phyloP scores from a whole-genome alignment of 2,113 vertebrate genomes.

The Ctenomys sociabilis region DNA sequence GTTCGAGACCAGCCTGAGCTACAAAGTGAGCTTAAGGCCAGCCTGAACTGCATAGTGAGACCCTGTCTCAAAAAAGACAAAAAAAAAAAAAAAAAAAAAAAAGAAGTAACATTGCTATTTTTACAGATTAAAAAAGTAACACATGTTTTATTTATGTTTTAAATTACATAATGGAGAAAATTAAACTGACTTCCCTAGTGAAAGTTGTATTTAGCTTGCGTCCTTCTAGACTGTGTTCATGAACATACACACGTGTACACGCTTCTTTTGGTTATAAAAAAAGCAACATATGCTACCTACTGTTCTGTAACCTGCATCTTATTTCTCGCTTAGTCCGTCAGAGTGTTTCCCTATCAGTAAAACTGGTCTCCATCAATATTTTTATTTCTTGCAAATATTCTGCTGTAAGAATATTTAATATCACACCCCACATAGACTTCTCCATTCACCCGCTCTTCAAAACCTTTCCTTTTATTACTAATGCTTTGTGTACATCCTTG shows the following conservation, averaged over 20 bases:
- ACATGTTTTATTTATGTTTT: neutral
- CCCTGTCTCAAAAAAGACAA: too few relatives aligned
- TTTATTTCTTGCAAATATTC: neutral
- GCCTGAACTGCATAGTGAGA: too few relatives aligned
- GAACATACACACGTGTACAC: neutral
- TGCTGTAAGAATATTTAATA: neutral
- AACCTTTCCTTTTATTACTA: neutral
- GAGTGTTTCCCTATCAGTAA: neutral
- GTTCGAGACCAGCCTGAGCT: too few relatives aligned
- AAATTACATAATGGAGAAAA: neutral
- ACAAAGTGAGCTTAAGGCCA: too few relatives aligned
- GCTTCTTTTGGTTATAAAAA: neutral
- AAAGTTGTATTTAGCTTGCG: neutral
- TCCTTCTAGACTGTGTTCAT: neutral
- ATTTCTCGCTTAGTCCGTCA: neutral
- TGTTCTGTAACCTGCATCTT: neutral
- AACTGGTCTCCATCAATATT: fast-evolving
- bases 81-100: too few relatives aligned
- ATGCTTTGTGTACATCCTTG: neutral
- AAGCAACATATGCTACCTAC: fast-evolving
- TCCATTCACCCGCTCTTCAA: neutral
- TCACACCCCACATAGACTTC: neutral
- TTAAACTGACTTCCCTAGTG: neutral
- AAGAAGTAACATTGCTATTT: neutral
- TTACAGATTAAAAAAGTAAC: neutral